Conservation (phyloP, 2,888 invertebrate species). For the Heliconius ismenius region DNA sequence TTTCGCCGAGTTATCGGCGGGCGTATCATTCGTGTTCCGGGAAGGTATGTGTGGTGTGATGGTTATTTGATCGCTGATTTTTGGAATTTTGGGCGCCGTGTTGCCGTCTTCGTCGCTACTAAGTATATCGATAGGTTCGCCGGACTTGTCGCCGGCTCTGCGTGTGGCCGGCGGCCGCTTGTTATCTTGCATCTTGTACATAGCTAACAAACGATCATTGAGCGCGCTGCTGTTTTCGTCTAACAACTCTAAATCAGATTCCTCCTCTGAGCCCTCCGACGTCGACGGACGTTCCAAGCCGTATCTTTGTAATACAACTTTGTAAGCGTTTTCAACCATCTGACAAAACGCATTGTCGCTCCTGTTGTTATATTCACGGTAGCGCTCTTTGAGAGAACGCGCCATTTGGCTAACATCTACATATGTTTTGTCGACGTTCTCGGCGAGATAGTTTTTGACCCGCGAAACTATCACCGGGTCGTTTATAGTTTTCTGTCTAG, state of each 20-base stretch:
- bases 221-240: slow-evolving; percentile 91
- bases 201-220: slow-evolving; percentile 79
- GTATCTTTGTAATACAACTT: slow-evolving; percentile 86
- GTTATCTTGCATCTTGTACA: slow-evolving; percentile 79
- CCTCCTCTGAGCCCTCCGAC: slow-evolving; percentile 83
- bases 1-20: slow-evolving; percentile 56
- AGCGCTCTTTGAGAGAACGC: slow-evolving; percentile 87
- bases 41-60: slow-evolving; percentile 74
- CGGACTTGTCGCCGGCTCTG: slow-evolving; percentile 67
- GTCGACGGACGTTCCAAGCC: slow-evolving; percentile 83
- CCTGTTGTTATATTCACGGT: slow-evolving; percentile 89
- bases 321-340: slow-evolving; percentile 89
- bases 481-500: slow-evolving; percentile 72
- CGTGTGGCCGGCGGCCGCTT: slow-evolving; percentile 68
- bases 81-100: slow-evolving; percentile 73
- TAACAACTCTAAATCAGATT: slow-evolving; percentile 87
- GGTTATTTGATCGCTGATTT: slow-evolving; percentile 77
- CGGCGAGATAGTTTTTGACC: slow-evolving; percentile 88
- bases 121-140: slow-evolving; percentile 75
- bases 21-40: slow-evolving; percentile 58
- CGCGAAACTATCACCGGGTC: slow-evolving; percentile 83
- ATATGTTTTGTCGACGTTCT: slow-evolving; percentile 89
- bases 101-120: slow-evolving; percentile 73
- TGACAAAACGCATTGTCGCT: slow-evolving; percentile 90
- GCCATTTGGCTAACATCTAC: slow-evolving; percentile 93